phyloP scores from a whole-genome alignment of 2,888 invertebrate species.

The Ichneumoninae sp. region DNA sequence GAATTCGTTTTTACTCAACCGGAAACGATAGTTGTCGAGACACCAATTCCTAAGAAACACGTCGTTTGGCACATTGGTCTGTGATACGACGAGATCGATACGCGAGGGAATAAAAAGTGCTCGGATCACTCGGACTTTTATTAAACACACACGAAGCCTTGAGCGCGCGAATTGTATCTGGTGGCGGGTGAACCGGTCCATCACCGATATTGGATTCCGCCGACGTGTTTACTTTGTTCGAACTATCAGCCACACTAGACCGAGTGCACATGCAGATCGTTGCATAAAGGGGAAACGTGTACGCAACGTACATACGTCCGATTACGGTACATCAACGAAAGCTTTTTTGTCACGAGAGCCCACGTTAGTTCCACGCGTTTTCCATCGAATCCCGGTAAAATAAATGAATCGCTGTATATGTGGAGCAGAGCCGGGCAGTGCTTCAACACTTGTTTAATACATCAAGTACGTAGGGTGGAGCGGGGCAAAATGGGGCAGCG shows the following conservation, averaged over 20 bases:
- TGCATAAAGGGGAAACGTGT: constrained; percentile 62
- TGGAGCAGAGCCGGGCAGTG: no score
- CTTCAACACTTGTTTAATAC: no score
- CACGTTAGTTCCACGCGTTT: background rate
- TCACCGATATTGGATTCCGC: constrained; percentile 61
- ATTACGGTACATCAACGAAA: background rate
- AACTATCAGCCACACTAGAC: constrained; percentile 38
- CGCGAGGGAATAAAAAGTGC: constrained; percentile 34
- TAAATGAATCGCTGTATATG: no score
- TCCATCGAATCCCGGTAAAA: background rate
- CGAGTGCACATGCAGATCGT: constrained; percentile 57
- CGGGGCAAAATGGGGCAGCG: no score
- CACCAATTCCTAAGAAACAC: background rate
- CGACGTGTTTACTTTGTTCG: constrained; percentile 63
- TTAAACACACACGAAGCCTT: constrained; percentile 75
- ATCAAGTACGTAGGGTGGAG: no score
- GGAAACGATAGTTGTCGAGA: background rate
- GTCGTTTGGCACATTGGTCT: constrained; percentile 2
- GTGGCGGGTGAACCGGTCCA: constrained; percentile 74
- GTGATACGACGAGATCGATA: constrained; percentile 6
- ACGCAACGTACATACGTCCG: constrained; percentile 7
- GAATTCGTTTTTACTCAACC: no score
- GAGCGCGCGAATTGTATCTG: constrained; percentile 73
- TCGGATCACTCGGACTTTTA: constrained; percentile 71
- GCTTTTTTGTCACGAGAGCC: background rate